A percentile compares a stretch with the other conserved stretches of the same genome.
These are phyloP conservation scores for Tinea trinotella DNA, from an alignment of 2,888 invertebrate genomes.

Conservation along the genomic window DNA sequence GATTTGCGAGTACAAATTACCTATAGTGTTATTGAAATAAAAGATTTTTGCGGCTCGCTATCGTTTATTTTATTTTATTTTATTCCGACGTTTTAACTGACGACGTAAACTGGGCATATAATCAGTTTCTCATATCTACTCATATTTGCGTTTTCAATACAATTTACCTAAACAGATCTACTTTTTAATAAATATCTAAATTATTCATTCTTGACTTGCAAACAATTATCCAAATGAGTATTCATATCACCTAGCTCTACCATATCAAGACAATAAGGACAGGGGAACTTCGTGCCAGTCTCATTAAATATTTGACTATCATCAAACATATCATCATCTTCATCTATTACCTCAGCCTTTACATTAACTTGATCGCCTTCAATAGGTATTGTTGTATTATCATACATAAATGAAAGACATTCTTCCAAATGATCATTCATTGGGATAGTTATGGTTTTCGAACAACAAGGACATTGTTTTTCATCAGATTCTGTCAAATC, in stretches of 20 bases:
- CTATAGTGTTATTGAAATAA: too few species aligned
- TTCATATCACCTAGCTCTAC: constrained; percentile 69
- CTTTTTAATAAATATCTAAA: too few species aligned
- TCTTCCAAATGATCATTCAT: constrained; percentile 63
- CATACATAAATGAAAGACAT: constrained; percentile 58
- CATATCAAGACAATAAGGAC: constrained; percentile 74
- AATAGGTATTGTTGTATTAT: constrained; percentile 51
- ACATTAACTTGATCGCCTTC: constrained; percentile 31
- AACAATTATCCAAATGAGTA: constrained; percentile 69
- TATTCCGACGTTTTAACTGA: too few species aligned
- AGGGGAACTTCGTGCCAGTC: constrained; percentile 63
- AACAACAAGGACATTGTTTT: constrained; percentile 58
- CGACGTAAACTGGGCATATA: too few species aligned
- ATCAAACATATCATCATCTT: constrained; percentile 45
- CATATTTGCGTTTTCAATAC: too few species aligned
- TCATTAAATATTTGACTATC: constrained; percentile 50
- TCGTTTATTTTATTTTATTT: too few species aligned
- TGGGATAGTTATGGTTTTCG: constrained; percentile 35
- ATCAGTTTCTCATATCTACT: too few species aligned
- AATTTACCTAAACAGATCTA: too few species aligned
- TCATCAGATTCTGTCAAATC: constrained; percentile 24
- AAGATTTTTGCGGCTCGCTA: too few species aligned
- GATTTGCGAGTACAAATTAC: too few species aligned
- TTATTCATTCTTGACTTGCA: too few species aligned
- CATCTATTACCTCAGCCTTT: constrained; percentile 23